A percentile compares a stretch with the other conserved stretches of the same genome.
Conservation (phyloP, 2,113 vertebrate genomes). For the Silurus glanis region DNA sequence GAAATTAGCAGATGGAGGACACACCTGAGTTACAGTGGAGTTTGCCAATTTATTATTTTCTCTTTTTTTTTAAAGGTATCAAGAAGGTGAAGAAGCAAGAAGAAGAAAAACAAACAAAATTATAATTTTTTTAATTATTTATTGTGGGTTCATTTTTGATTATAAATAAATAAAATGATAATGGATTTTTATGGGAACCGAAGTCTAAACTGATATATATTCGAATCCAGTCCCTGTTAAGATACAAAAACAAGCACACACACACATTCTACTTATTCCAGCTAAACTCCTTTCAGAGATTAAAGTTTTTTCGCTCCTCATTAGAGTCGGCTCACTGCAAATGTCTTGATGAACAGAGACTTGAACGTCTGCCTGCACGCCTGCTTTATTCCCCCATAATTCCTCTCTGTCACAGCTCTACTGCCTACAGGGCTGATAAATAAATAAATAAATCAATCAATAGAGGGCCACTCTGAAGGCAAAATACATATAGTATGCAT, state of each 20-base stretch:
- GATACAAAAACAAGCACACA: neutral
- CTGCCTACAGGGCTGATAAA: slow-evolving; percentile 15
- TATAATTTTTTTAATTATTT: neutral
- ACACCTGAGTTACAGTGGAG: slow-evolving; percentile 41
- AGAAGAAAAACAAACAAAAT: neutral
- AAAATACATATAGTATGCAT: neutral
- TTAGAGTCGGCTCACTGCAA: slow-evolving; percentile 41
- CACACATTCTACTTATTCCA: slow-evolving; percentile 3
- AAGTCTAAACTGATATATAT: neutral
- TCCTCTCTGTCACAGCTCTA: slow-evolving; percentile 23
- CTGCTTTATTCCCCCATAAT: slow-evolving; percentile 45
- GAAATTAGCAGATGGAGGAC: slow-evolving; percentile 40
- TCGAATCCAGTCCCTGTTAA: neutral
- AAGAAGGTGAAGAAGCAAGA: neutral
- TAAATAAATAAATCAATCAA: neutral
- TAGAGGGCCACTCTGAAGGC: slow-evolving; percentile 23
- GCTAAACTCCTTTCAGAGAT: slow-evolving; percentile 31
- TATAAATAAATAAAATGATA: neutral
- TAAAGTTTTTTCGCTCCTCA: slow-evolving; percentile 38
- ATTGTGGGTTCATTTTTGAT: too few species aligned
- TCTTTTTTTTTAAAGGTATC: neutral
- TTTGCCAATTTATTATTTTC: slow-evolving; percentile 21
- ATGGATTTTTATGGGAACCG: neutral
- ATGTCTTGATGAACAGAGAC: slow-evolving; percentile 37
- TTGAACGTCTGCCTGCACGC: slow-evolving; percentile 15